Percentiles rank a stretch among this genome's conserved stretches.
phyloP scores from a whole-genome alignment of 2,888 invertebrate genomes.

The Thysanoteuthis rhombus region DNA sequence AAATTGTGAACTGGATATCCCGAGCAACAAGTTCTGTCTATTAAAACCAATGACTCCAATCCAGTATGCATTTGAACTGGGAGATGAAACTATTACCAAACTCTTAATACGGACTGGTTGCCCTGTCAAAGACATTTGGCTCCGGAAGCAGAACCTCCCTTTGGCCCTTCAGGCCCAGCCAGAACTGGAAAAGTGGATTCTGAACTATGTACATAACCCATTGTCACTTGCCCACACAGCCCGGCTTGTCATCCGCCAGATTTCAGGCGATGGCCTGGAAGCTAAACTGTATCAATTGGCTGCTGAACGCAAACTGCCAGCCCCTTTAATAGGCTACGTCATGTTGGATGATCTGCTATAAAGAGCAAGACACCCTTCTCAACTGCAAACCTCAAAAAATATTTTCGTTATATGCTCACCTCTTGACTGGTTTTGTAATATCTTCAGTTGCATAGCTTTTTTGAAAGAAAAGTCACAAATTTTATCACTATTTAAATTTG shows the following conservation, averaged over 20 bases:
- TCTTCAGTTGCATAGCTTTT: background rate
- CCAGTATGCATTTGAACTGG: slow-evolving; percentile 49
- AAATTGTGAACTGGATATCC: slow-evolving; percentile 51
- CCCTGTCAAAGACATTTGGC: slow-evolving; percentile 41
- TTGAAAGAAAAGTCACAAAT: background rate
- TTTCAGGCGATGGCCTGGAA: slow-evolving; percentile 38
- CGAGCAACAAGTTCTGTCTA: slow-evolving; percentile 42
- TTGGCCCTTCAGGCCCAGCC: slow-evolving; percentile 39
- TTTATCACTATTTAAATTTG: background rate
- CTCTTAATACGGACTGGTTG: slow-evolving; percentile 51
- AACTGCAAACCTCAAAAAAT: background rate
- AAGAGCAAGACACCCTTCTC: background rate
- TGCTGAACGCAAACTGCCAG: slow-evolving; percentile 41
- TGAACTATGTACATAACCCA: slow-evolving; percentile 41
- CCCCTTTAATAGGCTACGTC: slow-evolving; percentile 42
- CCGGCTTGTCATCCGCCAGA: slow-evolving; percentile 42
- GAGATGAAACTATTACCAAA: slow-evolving; percentile 47
- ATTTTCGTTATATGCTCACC: background rate
- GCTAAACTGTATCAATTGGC: slow-evolving; percentile 38
- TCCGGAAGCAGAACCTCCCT: slow-evolving; percentile 39
- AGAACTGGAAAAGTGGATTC: slow-evolving; percentile 44
- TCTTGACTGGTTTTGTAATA: background rate
- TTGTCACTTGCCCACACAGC: slow-evolving; percentile 45
- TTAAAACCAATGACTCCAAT: slow-evolving; percentile 54
- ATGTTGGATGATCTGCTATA: slow-evolving; percentile 43